A percentile compares a stretch with the other conserved stretches of the same genome.
Conservation (phyloP, 1,140 invertebrate species). For the Drosophila mojavensis region DNA sequence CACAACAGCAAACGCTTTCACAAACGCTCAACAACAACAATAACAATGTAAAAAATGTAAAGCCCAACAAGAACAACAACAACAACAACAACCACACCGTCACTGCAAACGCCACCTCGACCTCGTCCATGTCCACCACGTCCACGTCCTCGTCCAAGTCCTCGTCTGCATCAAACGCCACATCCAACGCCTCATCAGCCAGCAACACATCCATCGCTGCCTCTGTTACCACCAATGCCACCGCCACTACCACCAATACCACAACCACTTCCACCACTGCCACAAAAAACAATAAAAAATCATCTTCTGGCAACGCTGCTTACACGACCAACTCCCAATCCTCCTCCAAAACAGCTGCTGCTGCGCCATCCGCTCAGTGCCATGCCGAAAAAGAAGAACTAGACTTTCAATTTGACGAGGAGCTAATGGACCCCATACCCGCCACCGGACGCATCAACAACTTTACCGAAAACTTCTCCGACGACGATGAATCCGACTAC, state of each 20-base stretch:
- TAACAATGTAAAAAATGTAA: conserved; percentile 61
- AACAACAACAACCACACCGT: conserved; percentile 54
- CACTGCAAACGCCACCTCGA: conserved; percentile 54
- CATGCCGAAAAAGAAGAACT: conserved; percentile 92
- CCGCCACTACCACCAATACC: conserved; percentile 35
- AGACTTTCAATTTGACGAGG: conserved; percentile 99
- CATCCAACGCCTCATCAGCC: conserved; percentile 69
- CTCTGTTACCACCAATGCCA: conserved; percentile 44
- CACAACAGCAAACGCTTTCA: conserved; percentile 74
- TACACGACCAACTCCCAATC: conserved; percentile 77
- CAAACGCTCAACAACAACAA: conserved; percentile 74
- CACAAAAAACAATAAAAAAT: conserved; percentile 59
- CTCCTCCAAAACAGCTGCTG: conserved; percentile 82
- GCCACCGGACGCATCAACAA: conserved; percentile 90
- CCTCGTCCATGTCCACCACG: conserved; percentile 46
- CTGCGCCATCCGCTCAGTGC: conserved; percentile 72
- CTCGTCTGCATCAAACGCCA: conserved; percentile 45
- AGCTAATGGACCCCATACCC: conserved; percentile 89
- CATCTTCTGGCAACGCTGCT: conserved; percentile 70
- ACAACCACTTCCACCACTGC: conserved; percentile 22
- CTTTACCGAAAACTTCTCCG: conserved; percentile 90
- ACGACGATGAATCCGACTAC: conserved; percentile 91
- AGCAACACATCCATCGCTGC: conserved; percentile 46
- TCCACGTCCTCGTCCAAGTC: conserved; percentile 41
- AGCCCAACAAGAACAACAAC: conserved; percentile 52